Base-by-base conservation (phyloP, 2,113 vertebrate genomes). In the Gallinago paraguaiae region DNA sequence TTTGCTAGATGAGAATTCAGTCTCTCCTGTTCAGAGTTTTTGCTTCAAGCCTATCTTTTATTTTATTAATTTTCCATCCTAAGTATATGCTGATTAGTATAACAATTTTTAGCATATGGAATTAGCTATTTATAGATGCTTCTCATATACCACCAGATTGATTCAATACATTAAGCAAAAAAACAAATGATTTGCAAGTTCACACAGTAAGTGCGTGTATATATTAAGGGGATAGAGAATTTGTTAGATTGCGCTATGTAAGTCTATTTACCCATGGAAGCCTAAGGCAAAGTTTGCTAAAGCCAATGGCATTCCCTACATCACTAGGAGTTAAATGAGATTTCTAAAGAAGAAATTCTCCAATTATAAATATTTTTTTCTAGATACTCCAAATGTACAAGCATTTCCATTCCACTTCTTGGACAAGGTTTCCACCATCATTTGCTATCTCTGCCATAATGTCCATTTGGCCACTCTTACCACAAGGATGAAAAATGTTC, bases 31-130 rank as follows among this genome's bases (percentile, higher is more conserved):
- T 82, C 7, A 61, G 65, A 39, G 50, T 77, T 89, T 92, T 92
- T 93, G n/a, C 74, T 84, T 91, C 24, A 12, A 35, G 69, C 56
- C 63, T 79, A 12, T 43, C 37, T 19, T 39, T 56, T 43, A 12
- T 69, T 79, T 67, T 35, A 57, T 84, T 56, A 43, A 54, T 85
- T 82, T 81, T 7, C 53, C 30, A 35, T 33, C 53, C 39, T 15
- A 24, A 69, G 56, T 39, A 17, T 2, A 76, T 11, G n/a, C 57
- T 81, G 45, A 79, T 89, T 15, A 89, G 33, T 13, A 28, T 57
- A 81, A 84, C 46, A 22, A 6, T 16, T 87, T 71, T 89, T 51
- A 94, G 59, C 94, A 85, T 89, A 87, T 82, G 91, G 88, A 82
- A 85, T 94, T 76, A 63, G 59, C 74, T 84, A 92, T 92, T 89